These are phyloP conservation scores for Poecilia latipinna DNA, from an alignment of 2,113 vertebrate genomes.

Conservation along the genomic window DNA sequence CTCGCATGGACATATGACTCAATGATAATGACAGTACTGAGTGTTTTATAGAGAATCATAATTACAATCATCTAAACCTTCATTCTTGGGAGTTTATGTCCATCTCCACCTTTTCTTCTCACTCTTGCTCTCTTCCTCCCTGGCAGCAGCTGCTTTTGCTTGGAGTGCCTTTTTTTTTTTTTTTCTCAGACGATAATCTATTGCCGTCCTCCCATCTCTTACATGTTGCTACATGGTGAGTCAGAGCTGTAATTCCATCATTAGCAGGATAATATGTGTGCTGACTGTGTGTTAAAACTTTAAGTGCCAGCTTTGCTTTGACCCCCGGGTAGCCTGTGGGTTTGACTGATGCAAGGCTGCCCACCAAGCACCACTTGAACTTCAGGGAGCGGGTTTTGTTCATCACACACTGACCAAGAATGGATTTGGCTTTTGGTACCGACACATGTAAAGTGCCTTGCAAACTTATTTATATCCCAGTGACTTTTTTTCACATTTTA, in stretches of 20 bases:
- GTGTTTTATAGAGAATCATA: constrained; percentile 75
- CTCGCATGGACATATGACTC: constrained; percentile 76
- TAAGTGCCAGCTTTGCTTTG: constrained; percentile 77
- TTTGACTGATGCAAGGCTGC: constrained; percentile 77
- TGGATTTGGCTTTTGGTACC: constrained; percentile 33
- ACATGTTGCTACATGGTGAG: constrained; percentile 83
- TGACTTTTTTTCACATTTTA: not conserved
- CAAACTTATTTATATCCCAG: not conserved
- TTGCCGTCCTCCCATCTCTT: constrained; percentile 72
- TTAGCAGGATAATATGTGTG: constrained; percentile 82
- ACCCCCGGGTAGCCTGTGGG: constrained; percentile 72
- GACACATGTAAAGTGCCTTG: constrained; percentile 4
- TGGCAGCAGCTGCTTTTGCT: constrained; percentile 77
- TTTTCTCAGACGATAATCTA: constrained; percentile 78
- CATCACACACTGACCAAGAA: constrained; percentile 47
- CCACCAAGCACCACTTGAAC: constrained; percentile 66
- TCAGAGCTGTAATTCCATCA: constrained; percentile 84
- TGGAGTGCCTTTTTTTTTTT: constrained; percentile 72
- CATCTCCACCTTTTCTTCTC: constrained; percentile 60
- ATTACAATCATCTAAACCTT: constrained; percentile 76
- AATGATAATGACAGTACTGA: constrained; percentile 79
- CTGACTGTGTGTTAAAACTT: constrained; percentile 75
- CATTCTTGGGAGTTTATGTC: constrained; percentile 74
- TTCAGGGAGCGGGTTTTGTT: constrained; percentile 60
- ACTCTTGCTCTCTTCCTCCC: constrained; percentile 32